A percentile compares a stretch with the other conserved stretches of the same genome.
phyloP scores from a whole-genome alignment of 2,888 invertebrate genomes.

The Gastrophysa polygoni region DNA sequence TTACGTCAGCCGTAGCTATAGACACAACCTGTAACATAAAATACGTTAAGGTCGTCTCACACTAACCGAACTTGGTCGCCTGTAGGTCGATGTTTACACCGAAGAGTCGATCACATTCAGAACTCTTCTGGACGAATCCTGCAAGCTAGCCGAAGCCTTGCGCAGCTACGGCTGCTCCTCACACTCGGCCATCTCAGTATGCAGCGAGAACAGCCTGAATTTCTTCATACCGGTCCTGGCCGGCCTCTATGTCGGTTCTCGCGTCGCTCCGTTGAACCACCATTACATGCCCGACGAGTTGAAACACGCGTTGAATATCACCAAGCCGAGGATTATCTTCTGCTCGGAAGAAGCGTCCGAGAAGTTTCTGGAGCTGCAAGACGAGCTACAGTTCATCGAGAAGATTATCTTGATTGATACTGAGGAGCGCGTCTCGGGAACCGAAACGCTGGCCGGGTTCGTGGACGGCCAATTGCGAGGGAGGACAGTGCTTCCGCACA shows the following conservation, averaged over 20 bases:
- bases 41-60: no score
- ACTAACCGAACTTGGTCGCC: no score
- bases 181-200: constrained; percentile 42
- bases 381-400: constrained; percentile 50
- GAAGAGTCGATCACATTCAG: constrained; percentile 37
- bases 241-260: constrained; percentile 42
- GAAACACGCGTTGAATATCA: constrained; percentile 65
- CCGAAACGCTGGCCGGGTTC: constrained; percentile 26
- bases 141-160: constrained; percentile 42
- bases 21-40: no score
- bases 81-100: constrained; percentile 45
- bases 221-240: constrained; percentile 46
- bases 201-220: constrained; percentile 45
- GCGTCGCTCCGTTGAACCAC: constrained; percentile 43
- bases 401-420: constrained; percentile 63
- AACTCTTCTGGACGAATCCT: constrained; percentile 38
- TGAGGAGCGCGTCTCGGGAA: constrained; percentile 9
- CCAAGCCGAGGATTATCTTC: constrained; percentile 70
- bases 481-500: constrained; percentile 14
- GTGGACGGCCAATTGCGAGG: constrained; percentile 13
- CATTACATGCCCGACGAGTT: constrained; percentile 42
- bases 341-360: constrained; percentile 64
- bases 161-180: constrained; percentile 35
- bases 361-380: constrained; percentile 62
- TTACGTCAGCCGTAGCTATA: no score